Evolutionary conservation across 2,113 vertebrate species (phyloP), one percentile per base, ranked within the genome.

Genomic region (Nibea coibor): DNA sequence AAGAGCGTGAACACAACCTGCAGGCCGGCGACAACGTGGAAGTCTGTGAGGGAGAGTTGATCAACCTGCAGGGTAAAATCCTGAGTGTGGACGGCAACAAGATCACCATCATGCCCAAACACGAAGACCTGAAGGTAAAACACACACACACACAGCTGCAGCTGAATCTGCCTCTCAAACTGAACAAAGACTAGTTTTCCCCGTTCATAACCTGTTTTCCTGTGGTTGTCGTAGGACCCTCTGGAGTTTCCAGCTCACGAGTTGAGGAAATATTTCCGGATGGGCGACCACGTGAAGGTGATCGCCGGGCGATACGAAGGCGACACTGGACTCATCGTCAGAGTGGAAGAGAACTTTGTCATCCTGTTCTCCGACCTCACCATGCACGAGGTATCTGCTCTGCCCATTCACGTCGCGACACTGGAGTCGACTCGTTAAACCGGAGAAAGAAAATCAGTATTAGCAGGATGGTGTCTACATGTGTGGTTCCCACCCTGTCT

Each of bases 241-340:
- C 65, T 99, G 78, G 97, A 99, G 92, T 99, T 99, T 88, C 98
- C 98, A 0, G 97, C 97, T 3, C 97, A 98, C 51, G 97, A 99
- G 87, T 80, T 99, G 80, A 91, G 94, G 4, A 99, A 99, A 0
- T 99, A 99, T n/a, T 99, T 99, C 93, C 92, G 96, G 10, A 99
- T 98, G 97, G 97, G 98, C 0, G 98, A 99, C 90, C 98, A 99
- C 1, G 97, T 99, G 63, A 99, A 99, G 81, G 98, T 99, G 78
- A 98, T 98, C 0, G 97, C 97, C 0, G 98, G 98, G 0, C 94
- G 97, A 0, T 99, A 96, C 0, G 97, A 99, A 73, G 97, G 98
- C 0, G 98, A 99, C 94, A 99, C 98, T 0, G 97, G 97, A 0
- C 96, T 99, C 28, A 98, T 99, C 4, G 98, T 99, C 26, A 82